These are phyloP conservation scores for Chelidonichthys spinosus DNA, from an alignment of 2,797 vertebrate species.

Conservation along the genomic window DNA sequence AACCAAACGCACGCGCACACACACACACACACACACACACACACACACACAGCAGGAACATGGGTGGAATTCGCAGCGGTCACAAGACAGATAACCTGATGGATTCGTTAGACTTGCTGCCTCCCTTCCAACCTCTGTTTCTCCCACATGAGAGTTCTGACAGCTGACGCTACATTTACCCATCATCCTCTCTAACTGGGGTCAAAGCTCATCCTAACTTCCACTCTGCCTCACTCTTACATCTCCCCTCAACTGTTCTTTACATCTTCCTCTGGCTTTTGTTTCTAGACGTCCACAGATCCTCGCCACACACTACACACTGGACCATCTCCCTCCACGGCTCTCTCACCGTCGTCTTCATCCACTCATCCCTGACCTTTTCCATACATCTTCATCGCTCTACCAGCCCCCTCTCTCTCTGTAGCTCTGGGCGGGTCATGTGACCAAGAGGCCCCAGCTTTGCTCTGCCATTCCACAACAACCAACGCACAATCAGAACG, in stretches of 20 bases:
- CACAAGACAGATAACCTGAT: conserved; percentile 21
- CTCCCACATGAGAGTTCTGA: conserved; percentile 3
- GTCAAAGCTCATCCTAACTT: conserved; percentile 5
- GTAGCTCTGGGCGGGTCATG: conserved; percentile 32
- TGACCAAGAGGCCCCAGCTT: conserved; percentile 45
- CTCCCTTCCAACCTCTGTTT: neutral
- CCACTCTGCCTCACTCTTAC: conserved; percentile 6
- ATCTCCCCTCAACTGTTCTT: neutral
- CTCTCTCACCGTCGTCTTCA: neutral
- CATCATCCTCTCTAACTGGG: conserved; percentile 13
- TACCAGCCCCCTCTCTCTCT: neutral
- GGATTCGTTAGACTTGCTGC: neutral
- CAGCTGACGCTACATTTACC: conserved; percentile 15
- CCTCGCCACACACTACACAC: neutral
- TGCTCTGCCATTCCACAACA: conserved; percentile 33
- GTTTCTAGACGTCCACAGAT: too few relatives aligned
- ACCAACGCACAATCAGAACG: conserved; percentile 14
- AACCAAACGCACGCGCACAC: too few relatives aligned
- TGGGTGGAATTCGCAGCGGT: neutral
- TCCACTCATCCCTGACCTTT: neutral
- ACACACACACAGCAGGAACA: neutral
- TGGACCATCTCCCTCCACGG: neutral
- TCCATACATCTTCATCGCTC: conserved; percentile 6
- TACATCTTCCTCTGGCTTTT: too few relatives aligned
- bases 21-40: too few relatives aligned